A percentile compares a stretch with the other conserved stretches of the same genome.
Evolutionary conservation across 2,888 invertebrate species (phyloP).

Genomic region (Acanthosepion pharaonis): DNA sequence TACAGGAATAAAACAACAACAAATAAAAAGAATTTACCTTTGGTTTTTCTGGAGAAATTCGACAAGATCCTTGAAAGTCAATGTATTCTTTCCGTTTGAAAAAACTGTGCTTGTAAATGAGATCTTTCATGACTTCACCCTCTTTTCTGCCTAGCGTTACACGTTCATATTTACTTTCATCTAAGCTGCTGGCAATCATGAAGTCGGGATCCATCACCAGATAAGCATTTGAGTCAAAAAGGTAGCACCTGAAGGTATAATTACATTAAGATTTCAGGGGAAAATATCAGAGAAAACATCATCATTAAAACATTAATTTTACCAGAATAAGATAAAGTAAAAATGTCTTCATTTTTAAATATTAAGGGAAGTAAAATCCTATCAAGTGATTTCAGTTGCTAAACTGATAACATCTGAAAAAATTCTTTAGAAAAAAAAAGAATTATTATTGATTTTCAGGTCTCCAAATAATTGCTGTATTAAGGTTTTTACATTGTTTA

Average conservation of each 20-base stretch:
- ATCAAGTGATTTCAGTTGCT: too few species aligned
- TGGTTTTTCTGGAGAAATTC: constrained; percentile 73
- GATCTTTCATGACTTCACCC: constrained; percentile 76
- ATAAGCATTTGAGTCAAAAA: constrained; percentile 74
- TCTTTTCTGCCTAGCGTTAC: constrained; percentile 75
- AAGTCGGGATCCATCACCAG: constrained; percentile 75
- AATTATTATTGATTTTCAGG: too few species aligned
- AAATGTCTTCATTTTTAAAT: too few species aligned
- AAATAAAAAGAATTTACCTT: constrained; percentile 63
- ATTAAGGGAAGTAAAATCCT: too few species aligned
- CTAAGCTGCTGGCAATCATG: constrained; percentile 71
- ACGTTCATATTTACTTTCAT: constrained; percentile 73
- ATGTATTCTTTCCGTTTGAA: constrained; percentile 72
- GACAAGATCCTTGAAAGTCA: constrained; percentile 75
- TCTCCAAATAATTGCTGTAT: too few species aligned
- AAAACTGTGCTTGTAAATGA: constrained; percentile 74
- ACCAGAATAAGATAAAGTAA: too few species aligned
- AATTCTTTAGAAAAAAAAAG: too few species aligned
- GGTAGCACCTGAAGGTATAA: constrained; percentile 71
- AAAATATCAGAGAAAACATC: too few species aligned
- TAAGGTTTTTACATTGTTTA: too few species aligned
- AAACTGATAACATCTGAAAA: too few species aligned
- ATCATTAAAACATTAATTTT: too few species aligned
- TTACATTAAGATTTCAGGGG: not conserved
- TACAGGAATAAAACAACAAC: too few species aligned